Conservation (phyloP, 2,888 invertebrate species). For the Cheilosia vernalis region DNA sequence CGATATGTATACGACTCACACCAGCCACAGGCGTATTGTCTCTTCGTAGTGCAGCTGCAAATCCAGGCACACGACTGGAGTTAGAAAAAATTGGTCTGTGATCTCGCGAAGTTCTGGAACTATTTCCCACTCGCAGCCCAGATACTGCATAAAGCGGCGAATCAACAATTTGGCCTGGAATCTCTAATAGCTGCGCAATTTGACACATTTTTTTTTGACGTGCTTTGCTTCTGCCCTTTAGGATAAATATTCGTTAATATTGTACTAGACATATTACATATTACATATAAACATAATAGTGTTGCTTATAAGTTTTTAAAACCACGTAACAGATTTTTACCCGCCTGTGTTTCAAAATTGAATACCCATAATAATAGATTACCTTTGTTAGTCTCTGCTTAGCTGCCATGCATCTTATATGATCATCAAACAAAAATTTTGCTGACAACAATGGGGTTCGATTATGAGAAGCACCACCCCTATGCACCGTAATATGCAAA, state of each 20-base stretch:
- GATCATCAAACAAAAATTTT: conserved; percentile 98
- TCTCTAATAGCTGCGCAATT: conserved; percentile 95
- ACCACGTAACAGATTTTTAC: too few species aligned
- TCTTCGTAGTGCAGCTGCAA: conserved; percentile 85
- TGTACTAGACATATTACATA: too few species aligned
- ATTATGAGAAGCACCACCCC: conserved; percentile 88
- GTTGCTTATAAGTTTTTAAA: too few species aligned
- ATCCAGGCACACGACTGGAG: conserved; percentile 84
- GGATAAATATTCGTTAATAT: background rate
- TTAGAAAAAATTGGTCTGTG: conserved; percentile 85
- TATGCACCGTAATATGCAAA: conserved; percentile 96
- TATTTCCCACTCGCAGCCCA: conserved; percentile 78
- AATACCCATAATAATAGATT: background rate
- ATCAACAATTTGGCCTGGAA: conserved; percentile 84
- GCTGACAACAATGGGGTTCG: conserved; percentile 92
- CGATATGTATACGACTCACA: conserved; percentile 82
- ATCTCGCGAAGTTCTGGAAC: conserved; percentile 79
- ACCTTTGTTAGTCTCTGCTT: conserved; percentile 94
- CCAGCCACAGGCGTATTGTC: conserved; percentile 80
- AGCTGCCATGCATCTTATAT: conserved; percentile 99
- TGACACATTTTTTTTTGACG: conserved; percentile 98
- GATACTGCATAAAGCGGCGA: conserved; percentile 81
- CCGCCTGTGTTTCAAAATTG: too few species aligned
- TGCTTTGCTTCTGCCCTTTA: conserved; percentile 94
- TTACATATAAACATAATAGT: too few species aligned